phyloP scores from a whole-genome alignment of 2,113 vertebrate genomes.

The Labeo catla region DNA sequence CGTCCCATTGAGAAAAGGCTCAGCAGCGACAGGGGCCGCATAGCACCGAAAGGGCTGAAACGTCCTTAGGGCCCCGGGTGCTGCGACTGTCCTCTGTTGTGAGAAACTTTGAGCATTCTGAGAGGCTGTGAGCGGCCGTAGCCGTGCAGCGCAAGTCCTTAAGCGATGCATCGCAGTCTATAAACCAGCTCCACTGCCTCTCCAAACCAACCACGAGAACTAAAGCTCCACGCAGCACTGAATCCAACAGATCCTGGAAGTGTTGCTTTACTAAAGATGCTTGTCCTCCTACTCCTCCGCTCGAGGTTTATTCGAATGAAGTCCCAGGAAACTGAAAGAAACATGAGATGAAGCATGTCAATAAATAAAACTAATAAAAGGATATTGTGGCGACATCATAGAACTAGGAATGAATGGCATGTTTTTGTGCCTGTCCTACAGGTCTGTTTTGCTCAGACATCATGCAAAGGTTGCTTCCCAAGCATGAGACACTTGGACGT shows the following conservation, averaged over 20 bases:
- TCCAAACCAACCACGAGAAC: conserved; percentile 18
- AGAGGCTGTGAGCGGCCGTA: conserved; percentile 83
- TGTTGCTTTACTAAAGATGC: neutral
- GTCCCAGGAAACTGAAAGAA: neutral
- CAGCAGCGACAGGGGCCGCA: conserved; percentile 80
- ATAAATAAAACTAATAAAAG: neutral
- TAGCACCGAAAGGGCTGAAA: conserved; percentile 79
- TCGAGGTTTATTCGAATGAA: neutral
- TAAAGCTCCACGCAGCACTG: neutral
- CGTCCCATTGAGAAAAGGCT: conserved; percentile 91
- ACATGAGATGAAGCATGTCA: neutral
- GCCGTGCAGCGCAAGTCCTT: conserved; percentile 86
- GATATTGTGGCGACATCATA: neutral
- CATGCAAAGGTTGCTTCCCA: neutral
- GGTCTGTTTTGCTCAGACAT: neutral
- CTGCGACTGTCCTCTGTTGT: conserved; percentile 69
- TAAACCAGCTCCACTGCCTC: conserved; percentile 51
- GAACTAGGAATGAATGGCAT: neutral
- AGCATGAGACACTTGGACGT: neutral
- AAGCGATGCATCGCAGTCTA: conserved; percentile 86
- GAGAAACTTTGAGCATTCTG: conserved; percentile 80
- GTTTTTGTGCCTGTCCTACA: neutral
- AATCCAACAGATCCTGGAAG: neutral
- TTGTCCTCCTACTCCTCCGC: neutral
- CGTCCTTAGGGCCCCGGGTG: conserved; percentile 78